A percentile compares a stretch with the other conserved stretches of the same genome.
These are phyloP conservation scores for Chalcis sispes DNA, from an alignment of 2,888 invertebrate genomes.

Conservation along the genomic window DNA sequence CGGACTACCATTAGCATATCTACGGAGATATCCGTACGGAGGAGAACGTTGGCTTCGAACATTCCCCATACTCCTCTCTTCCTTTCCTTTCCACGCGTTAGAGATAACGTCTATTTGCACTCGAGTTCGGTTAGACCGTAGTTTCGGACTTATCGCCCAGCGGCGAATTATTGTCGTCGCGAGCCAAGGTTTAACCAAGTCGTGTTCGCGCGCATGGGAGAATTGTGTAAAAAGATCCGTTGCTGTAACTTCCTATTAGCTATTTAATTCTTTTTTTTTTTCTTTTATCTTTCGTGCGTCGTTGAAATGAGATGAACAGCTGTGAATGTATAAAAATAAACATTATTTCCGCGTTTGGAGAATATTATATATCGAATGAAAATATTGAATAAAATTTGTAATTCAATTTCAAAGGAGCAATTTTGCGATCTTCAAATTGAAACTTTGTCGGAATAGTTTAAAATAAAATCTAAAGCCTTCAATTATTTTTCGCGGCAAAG, in stretches of 20 bases:
- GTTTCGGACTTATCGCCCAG: conserved; percentile 45
- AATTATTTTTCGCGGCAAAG: too few species aligned
- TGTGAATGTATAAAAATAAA: too few species aligned
- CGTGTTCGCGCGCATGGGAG: not conserved
- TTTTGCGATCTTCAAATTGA: too few species aligned
- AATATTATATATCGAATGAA: too few species aligned
- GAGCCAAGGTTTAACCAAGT: not conserved
- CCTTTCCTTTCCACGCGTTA: not conserved
- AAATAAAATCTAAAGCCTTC: too few species aligned
- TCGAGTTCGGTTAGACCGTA: not conserved
- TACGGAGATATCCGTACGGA: conserved; percentile 55
- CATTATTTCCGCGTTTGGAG: too few species aligned
- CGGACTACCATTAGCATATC: conserved; percentile 61
- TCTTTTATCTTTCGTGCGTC: too few species aligned
- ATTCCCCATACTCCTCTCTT: conserved; percentile 3
- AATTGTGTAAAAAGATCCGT: not conserved
- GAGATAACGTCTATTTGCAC: conserved; percentile 32
- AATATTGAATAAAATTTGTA: too few species aligned
- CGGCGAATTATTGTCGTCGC: conserved; percentile 40
- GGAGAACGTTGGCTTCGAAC: conserved; percentile 32
- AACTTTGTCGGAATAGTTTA: too few species aligned
- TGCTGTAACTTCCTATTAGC: not conserved
- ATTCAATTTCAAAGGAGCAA: too few species aligned
- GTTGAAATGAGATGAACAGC: too few species aligned
- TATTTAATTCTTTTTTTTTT: too few species aligned